Percentiles rank a stretch among this genome's conserved stretches.
Conservation (phyloP, 1,140 invertebrate species). For the Ooceraea biroi region DNA sequence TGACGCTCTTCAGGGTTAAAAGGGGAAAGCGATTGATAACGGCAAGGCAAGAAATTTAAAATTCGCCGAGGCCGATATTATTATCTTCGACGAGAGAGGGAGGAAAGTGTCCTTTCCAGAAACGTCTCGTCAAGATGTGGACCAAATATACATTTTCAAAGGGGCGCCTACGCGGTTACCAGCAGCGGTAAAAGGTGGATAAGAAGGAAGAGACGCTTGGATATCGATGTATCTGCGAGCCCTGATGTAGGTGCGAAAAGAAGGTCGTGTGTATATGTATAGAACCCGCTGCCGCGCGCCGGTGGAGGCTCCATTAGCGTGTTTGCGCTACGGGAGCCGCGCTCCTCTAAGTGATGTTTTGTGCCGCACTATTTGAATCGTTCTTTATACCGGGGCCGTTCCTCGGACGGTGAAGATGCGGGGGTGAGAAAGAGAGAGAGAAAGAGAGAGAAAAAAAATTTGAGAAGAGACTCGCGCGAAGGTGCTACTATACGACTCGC, state of each 20-base stretch:
- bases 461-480: conserved; percentile 20
- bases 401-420: conserved; percentile 12
- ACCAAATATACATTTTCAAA: conserved; percentile 75
- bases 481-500: conserved; percentile 21
- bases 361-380: conserved; percentile 80
- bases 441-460: conserved; percentile 57
- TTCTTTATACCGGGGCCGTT: conserved; percentile 72
- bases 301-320: conserved; percentile 84
- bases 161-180: conserved; percentile 51
- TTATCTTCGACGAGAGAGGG: conserved; percentile 61
- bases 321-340: conserved; percentile 80
- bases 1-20: not conserved
- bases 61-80: conserved; percentile 51
- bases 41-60: conserved; percentile 28
- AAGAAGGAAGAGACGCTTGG: conserved; percentile 24
- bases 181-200: conserved; percentile 31
- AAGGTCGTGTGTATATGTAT: conserved; percentile 74
- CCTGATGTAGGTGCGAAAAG: conserved; percentile 72
- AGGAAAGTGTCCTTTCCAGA: conserved; percentile 77
- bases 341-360: conserved; percentile 84
- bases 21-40: conserved; percentile 20
- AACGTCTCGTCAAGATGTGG: conserved; percentile 75
- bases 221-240: conserved; percentile 68
- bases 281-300: conserved; percentile 37
- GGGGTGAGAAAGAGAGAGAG: conserved; percentile 31